phyloP scores from a whole-genome alignment of 2,888 invertebrate species.

The Gastrophysa polygoni region DNA sequence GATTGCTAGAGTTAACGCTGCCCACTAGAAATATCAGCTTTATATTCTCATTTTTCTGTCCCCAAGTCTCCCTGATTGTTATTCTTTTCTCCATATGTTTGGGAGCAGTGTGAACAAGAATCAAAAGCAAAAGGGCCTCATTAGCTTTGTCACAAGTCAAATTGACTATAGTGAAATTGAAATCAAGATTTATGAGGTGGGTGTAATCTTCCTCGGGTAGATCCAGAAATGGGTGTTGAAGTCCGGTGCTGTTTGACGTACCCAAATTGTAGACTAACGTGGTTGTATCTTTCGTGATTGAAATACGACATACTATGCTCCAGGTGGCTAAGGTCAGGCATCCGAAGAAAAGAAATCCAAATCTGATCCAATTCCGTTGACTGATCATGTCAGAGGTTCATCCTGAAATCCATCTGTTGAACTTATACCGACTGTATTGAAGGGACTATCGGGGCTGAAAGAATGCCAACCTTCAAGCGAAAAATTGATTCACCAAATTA shows the following conservation, averaged over 20 bases:
- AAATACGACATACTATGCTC: conserved; percentile 30
- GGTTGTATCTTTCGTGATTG: conserved; percentile 1
- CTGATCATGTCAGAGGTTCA: conserved; percentile 42
- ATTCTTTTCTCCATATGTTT: conserved; percentile 67
- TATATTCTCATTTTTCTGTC: conserved; percentile 61
- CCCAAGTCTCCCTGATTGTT: conserved; percentile 78
- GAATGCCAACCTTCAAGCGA: too few species aligned
- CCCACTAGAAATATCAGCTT: conserved; percentile 74
- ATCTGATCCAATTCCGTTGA: conserved; percentile 41
- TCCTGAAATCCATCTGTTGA: too few species aligned
- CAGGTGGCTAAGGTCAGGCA: conserved; percentile 39
- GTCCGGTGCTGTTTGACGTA: conserved; percentile 37
- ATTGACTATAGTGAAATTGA: conserved; percentile 38
- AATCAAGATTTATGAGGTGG: conserved; percentile 40
- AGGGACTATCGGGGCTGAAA: too few species aligned
- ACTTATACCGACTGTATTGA: too few species aligned
- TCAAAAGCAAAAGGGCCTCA: conserved; percentile 59
- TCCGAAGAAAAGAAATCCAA: conserved; percentile 34
- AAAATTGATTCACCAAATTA: too few species aligned
- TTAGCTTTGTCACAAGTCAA: conserved; percentile 37
- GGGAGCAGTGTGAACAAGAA: conserved; percentile 75
- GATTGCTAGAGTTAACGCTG: conserved; percentile 53
- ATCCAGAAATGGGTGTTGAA: conserved; percentile 35
- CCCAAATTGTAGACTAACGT: conserved; percentile 39
- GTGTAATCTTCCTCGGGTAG: conserved; percentile 40